These are phyloP conservation scores for Diceros bicornis DNA, from an alignment of 2,797 vertebrate genomes.

Conservation along the genomic window DNA sequence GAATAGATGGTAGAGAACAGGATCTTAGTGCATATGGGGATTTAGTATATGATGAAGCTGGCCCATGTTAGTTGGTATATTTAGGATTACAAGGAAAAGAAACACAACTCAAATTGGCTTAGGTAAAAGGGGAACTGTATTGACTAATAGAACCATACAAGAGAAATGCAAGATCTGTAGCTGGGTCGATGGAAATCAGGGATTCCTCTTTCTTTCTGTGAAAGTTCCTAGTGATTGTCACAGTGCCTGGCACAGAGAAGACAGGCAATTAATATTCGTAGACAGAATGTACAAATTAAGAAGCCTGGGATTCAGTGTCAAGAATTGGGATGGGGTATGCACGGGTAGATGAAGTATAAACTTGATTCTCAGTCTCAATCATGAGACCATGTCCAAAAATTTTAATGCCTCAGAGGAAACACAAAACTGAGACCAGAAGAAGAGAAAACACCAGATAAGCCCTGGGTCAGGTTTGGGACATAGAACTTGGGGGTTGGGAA, in stretches of 20 bases:
- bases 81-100: background rate
- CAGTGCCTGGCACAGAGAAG: background rate
- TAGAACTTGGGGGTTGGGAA: background rate
- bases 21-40: background rate
- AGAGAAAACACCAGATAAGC: background rate
- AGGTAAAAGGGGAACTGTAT: background rate
- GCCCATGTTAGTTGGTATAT: background rate
- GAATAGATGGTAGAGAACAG: background rate
- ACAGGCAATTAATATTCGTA: background rate
- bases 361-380: background rate
- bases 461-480: background rate
- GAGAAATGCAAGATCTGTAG: background rate
- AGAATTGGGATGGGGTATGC: background rate
- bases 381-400: background rate
- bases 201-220: background rate
- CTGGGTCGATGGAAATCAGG: background rate
- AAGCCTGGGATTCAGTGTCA: background rate
- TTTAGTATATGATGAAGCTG: background rate
- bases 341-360: background rate
- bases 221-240: background rate
- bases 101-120: background rate
- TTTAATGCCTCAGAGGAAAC: background rate
- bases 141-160: background rate
- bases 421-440: background rate
- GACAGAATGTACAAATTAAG: background rate